phyloP scores from a whole-genome alignment of 2,797 vertebrate genomes.

The Denticeps clupeoides region DNA sequence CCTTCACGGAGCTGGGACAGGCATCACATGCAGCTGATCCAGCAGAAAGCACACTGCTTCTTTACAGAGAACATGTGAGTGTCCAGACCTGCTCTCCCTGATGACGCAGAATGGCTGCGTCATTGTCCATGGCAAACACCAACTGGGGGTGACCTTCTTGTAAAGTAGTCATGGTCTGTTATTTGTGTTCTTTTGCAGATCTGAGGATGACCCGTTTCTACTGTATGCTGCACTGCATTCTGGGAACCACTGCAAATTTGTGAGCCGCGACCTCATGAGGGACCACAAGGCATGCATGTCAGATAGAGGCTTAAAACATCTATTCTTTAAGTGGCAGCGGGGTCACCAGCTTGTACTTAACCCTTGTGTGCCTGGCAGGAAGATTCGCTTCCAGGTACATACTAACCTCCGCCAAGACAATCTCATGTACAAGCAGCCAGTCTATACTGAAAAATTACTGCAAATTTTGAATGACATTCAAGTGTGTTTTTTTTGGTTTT shows the following conservation, averaged over 20 bases:
- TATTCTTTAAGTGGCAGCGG: conserved; percentile 96
- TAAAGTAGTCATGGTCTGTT: no score
- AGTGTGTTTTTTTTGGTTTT: no score
- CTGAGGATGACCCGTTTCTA: conserved; percentile 88
- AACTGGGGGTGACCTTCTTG: no score
- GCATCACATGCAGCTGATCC: conserved; percentile 65
- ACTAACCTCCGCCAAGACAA: background rate
- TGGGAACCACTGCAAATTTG: conserved; percentile 78
- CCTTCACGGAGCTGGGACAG: conserved; percentile 56
- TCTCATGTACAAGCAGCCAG: no score
- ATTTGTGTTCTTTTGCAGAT: no score
- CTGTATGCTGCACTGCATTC: conserved; percentile 83
- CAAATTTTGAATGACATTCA: no score
- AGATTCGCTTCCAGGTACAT: conserved; percentile 72
- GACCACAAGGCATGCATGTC: conserved; percentile 89
- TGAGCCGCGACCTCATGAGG: conserved; percentile 84
- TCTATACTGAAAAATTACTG: no score
- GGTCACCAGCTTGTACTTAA: conserved; percentile 75
- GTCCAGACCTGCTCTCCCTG: background rate
- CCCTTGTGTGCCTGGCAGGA: conserved; percentile 29
- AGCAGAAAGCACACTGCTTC: conserved; percentile 78
- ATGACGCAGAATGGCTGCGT: background rate
- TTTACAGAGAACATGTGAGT: conserved; percentile 90
- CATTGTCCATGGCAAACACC: no score
- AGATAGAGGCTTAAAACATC: conserved; percentile 49